Conservation (phyloP, 2,113 vertebrate genomes). For the Salminus brasiliensis region DNA sequence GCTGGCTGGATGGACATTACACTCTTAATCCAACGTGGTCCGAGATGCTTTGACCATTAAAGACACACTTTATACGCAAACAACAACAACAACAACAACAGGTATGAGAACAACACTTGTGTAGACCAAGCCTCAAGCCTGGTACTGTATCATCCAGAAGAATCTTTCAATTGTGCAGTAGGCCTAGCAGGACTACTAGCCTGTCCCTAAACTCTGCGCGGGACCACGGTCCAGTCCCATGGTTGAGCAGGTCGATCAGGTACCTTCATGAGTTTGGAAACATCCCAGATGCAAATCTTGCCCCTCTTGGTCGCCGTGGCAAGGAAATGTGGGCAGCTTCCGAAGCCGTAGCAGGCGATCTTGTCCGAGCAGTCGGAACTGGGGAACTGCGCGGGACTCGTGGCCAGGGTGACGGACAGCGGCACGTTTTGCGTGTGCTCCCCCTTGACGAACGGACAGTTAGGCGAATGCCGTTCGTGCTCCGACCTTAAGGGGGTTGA, state of each 20-base stretch:
- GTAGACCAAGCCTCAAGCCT: too few species aligned
- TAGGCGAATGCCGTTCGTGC: slow-evolving; percentile 98
- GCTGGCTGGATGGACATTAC: too few species aligned
- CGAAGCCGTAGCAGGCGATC: slow-evolving; percentile 95
- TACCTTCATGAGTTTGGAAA: slow-evolving; percentile 99
- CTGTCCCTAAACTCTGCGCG: neutral
- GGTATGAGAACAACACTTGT: too few species aligned
- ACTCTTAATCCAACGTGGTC: too few species aligned
- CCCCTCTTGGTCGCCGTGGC: slow-evolving; percentile 96
- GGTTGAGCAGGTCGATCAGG: neutral
- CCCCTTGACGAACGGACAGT: slow-evolving; percentile 98
- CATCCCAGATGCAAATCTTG: slow-evolving; percentile 98
- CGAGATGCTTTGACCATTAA: too few species aligned
- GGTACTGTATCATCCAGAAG: too few species aligned
- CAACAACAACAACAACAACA: too few species aligned
- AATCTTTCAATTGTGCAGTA: too few species aligned
- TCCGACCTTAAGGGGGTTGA: slow-evolving; percentile 86
- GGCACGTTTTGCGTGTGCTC: slow-evolving; percentile 99
- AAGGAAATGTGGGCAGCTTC: slow-evolving; percentile 96
- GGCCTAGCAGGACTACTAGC: neutral
- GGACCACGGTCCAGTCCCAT: neutral
- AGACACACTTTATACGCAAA: too few species aligned
- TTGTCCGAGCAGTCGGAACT: slow-evolving; percentile 91
- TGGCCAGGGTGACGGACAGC: slow-evolving; percentile 94
- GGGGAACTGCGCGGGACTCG: slow-evolving; percentile 95